Evolutionary conservation across 2,888 invertebrate genomes (phyloP).

Genomic region (Drosophila trichaetosa): DNA sequence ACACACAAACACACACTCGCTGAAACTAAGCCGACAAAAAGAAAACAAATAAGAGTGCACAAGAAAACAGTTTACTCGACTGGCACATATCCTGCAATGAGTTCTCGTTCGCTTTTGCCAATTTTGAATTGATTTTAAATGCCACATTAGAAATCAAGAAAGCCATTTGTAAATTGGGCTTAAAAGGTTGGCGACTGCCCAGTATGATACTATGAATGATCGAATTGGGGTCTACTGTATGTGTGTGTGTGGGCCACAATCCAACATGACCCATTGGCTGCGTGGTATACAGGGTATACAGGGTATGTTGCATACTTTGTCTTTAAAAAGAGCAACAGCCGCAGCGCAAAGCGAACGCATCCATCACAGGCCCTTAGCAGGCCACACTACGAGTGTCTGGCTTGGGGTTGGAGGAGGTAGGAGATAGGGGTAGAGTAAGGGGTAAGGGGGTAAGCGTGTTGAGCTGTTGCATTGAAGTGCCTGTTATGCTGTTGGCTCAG

Average conservation of each 20-base stretch:
- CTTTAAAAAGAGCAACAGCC: conserved; percentile 58
- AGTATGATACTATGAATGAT: background rate
- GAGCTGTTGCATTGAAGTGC: conserved; percentile 54
- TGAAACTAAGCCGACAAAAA: conserved; percentile 50
- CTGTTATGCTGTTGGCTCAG: conserved; percentile 62
- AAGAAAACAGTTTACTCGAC: background rate
- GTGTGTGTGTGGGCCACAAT: background rate
- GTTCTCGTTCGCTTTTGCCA: background rate
- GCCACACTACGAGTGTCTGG: conserved; percentile 33
- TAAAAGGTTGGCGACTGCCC: background rate
- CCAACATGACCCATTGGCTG: background rate
- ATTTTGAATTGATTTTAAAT: background rate
- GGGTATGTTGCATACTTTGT: conserved; percentile 23
- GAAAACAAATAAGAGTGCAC: conserved; percentile 20
- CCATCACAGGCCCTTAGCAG: conserved; percentile 54
- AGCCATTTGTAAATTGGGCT: too few relatives aligned
- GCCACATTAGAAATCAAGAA: background rate
- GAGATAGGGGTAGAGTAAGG: background rate
- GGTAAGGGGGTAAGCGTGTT: conserved; percentile 28
- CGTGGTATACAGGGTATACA: background rate
- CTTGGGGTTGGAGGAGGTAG: background rate
- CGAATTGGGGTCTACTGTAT: background rate
- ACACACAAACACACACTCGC: conserved; percentile 10
- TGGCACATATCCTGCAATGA: conserved; percentile 13
- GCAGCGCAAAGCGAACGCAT: conserved; percentile 52